Evolutionary conservation across 2,113 vertebrate genomes (phyloP).

Genomic region (Miniopterus natalensis): DNA sequence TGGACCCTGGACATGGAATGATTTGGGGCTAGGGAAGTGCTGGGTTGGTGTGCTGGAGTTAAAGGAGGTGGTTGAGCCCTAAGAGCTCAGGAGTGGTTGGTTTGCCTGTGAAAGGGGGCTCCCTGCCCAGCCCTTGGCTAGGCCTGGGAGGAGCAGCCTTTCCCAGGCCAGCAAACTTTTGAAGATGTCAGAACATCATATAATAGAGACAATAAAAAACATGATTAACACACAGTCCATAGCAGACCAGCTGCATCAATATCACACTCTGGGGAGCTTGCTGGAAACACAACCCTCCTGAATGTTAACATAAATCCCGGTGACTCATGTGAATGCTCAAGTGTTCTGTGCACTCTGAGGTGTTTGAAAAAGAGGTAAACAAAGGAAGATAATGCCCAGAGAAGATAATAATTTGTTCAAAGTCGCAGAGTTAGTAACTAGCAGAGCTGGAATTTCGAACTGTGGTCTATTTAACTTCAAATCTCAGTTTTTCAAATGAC

Average conservation of each 20-base stretch:
- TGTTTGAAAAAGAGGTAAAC: neutral
- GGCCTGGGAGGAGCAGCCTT: neutral
- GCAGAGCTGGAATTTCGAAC: neutral
- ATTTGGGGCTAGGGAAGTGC: neutral
- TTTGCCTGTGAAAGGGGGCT: neutral
- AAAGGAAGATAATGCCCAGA: neutral
- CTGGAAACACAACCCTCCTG: neutral
- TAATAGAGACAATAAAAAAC: neutral
- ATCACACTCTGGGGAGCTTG: neutral
- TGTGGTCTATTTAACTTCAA: neutral
- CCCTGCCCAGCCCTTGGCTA: neutral
- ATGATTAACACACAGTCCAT: neutral
- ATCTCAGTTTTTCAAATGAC: neutral
- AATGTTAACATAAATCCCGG: neutral
- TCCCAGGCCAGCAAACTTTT: neutral
- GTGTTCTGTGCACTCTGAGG: neutral
- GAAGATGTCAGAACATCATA: neutral
- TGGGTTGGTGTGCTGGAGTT: no score
- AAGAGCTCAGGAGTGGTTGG: neutral
- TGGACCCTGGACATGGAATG: neutral
- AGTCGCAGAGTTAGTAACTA: neutral
- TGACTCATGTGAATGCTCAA: neutral
- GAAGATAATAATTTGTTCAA: neutral
- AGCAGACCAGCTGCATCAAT: neutral
- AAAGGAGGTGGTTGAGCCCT: neutral